phyloP scores from a whole-genome alignment of 2,888 invertebrate genomes.

The Coleophora deauratella region DNA sequence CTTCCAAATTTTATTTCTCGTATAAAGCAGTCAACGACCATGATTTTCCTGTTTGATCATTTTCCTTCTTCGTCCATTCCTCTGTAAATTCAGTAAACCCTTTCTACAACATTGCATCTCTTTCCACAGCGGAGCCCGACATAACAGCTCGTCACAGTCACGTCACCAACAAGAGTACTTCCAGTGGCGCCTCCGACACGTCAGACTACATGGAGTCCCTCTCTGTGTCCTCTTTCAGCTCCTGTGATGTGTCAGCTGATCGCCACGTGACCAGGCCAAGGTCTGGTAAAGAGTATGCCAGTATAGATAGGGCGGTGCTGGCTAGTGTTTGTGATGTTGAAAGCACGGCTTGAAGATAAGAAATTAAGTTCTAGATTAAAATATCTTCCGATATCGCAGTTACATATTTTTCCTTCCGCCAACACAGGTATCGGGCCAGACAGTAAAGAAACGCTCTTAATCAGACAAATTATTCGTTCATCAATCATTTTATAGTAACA shows the following conservation, averaged over 20 bases:
- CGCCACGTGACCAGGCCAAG: conserved; percentile 53
- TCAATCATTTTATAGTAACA: too few species aligned
- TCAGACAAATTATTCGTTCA: too few species aligned
- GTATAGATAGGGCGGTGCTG: conserved; percentile 48
- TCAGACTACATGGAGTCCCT: conserved; percentile 84
- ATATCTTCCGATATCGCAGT: too few species aligned
- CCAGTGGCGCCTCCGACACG: conserved; percentile 82
- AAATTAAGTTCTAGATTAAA: background rate
- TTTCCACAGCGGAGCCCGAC: conserved; percentile 54
- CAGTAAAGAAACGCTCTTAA: too few species aligned
- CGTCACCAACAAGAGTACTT: conserved; percentile 76
- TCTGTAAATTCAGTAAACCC: too few species aligned
- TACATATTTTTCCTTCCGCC: too few species aligned
- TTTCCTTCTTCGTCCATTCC: too few species aligned
- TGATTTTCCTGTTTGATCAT: too few species aligned
- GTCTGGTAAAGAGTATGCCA: conserved; percentile 63
- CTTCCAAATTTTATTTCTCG: too few species aligned
- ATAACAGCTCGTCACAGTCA: conserved; percentile 69
- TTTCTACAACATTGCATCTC: background rate
- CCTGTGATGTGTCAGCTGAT: conserved; percentile 76
- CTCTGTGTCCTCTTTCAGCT: conserved; percentile 80
- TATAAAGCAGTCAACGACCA: too few species aligned
- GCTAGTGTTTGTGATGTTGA: conserved; percentile 27
- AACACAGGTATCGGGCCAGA: too few species aligned
- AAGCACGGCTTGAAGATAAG: background rate